These are phyloP conservation scores for Crambe crambe DNA, from an alignment of 37 sponge, comb jelly and placozoan species.

Conservation along the genomic window DNA sequence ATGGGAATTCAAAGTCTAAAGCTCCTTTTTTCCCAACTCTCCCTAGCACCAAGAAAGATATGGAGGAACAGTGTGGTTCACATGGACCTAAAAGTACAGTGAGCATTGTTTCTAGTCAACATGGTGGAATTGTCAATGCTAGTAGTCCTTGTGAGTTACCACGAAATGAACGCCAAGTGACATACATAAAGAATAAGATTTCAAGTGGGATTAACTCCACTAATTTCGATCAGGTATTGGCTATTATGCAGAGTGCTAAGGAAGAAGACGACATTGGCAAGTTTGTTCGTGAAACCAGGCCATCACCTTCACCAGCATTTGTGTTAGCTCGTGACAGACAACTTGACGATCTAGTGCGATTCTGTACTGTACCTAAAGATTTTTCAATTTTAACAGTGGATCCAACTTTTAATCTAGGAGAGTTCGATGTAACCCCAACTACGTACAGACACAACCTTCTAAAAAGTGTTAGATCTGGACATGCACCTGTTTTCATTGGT, in stretches of 20 bases:
- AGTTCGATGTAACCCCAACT: slow-evolving; percentile 57
- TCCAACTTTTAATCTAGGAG: slow-evolving; percentile 59
- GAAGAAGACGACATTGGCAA: neutral
- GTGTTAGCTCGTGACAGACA: slow-evolving; percentile 49
- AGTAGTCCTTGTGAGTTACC: slow-evolving; percentile 27
- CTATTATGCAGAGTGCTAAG: slow-evolving; percentile 31
- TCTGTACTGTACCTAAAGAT: slow-evolving; percentile 35
- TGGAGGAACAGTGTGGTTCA: too few relatives aligned
- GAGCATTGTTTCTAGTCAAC: too few relatives aligned
- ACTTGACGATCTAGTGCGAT: slow-evolving; percentile 40
- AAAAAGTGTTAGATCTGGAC: slow-evolving; percentile 15
- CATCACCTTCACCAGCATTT: slow-evolving; percentile 56
- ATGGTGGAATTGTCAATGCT: too few relatives aligned
- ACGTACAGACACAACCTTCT: slow-evolving; percentile 43
- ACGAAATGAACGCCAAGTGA: slow-evolving; percentile 27
- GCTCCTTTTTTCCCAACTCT: too few relatives aligned
- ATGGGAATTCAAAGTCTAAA: too few relatives aligned
- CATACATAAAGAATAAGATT: neutral
- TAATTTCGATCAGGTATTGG: slow-evolving; percentile 17
- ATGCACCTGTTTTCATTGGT: slow-evolving; percentile 13
- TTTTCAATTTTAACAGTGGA: slow-evolving; percentile 49
- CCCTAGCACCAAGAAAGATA: too few relatives aligned
- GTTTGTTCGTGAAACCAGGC: slow-evolving; percentile 26
- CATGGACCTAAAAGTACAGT: too few relatives aligned
- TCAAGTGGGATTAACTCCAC: neutral